These are phyloP conservation scores for Orbicella faveolata DNA, from an alignment of 64 coral and sea anemone species.

Conservation along the genomic window DNA sequence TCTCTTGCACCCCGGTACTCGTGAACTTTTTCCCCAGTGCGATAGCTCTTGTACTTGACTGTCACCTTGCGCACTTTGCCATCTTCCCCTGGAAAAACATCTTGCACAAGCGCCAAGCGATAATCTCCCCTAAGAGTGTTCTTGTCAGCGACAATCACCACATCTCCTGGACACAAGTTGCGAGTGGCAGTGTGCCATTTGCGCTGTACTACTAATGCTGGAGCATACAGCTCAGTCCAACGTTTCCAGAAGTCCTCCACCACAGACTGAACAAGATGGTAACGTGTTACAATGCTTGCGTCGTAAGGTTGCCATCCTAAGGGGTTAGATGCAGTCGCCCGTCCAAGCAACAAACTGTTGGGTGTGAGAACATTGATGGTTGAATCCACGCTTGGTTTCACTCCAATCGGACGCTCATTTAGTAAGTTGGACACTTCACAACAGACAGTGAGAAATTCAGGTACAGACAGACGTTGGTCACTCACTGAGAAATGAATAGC, in stretches of 20 bases:
- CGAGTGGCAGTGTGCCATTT: slow-evolving; percentile 52
- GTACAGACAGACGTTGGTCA: slow-evolving; percentile 59
- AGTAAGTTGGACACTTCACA: slow-evolving; percentile 67
- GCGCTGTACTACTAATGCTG: slow-evolving; percentile 48
- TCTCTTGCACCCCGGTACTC: slow-evolving; percentile 68
- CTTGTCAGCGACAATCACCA: slow-evolving; percentile 72
- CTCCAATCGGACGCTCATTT: slow-evolving; percentile 75
- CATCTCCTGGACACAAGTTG: slow-evolving; percentile 66
- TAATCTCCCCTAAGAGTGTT: slow-evolving; percentile 72
- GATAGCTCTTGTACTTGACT: slow-evolving; percentile 68
- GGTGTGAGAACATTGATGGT: slow-evolving; percentile 62
- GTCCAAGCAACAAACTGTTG: slow-evolving; percentile 59
- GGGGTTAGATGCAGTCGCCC: slow-evolving; percentile 62
- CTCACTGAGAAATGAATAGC: slow-evolving; percentile 77
- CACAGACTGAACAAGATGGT: slow-evolving; percentile 69
- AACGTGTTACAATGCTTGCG: neutral
- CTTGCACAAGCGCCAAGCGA: slow-evolving; percentile 53
- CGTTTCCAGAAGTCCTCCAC: slow-evolving; percentile 60
- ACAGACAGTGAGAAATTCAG: slow-evolving; percentile 69
- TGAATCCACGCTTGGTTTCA: slow-evolving; percentile 51
- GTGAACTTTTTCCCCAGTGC: slow-evolving; percentile 42
- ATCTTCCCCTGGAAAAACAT: slow-evolving; percentile 74
- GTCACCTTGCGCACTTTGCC: slow-evolving; percentile 63
- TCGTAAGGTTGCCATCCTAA: slow-evolving; percentile 67
- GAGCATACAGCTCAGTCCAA: slow-evolving; percentile 77